These are phyloP conservation scores for Scaptomyza pallida DNA, from an alignment of 1,140 invertebrate genomes.

Conservation along the genomic window DNA sequence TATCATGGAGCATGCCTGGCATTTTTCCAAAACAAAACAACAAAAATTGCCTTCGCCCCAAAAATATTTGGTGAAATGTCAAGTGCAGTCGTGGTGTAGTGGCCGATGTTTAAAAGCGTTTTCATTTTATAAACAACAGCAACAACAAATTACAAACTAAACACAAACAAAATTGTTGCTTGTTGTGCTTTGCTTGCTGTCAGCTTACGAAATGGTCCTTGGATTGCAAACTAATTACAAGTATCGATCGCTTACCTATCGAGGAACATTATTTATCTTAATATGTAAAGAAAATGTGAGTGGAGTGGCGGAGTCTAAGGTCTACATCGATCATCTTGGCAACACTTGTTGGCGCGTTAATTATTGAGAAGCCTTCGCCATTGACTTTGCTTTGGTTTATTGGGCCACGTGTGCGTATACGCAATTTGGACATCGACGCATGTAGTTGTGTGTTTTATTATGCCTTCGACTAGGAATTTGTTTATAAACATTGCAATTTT, in stretches of 20 bases:
- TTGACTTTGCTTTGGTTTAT: slow-evolving; percentile 65
- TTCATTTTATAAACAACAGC: slow-evolving; percentile 36
- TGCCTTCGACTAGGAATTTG: slow-evolving; percentile 69
- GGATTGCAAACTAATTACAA: slow-evolving; percentile 16
- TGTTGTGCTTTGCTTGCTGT: slow-evolving; percentile 22
- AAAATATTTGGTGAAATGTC: slow-evolving; percentile 77
- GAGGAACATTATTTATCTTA: not conserved
- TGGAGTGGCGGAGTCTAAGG: slow-evolving; percentile 9
- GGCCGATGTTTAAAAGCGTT: slow-evolving; percentile 20
- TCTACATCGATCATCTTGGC: slow-evolving; percentile 35
- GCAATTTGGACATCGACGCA: slow-evolving; percentile 47
- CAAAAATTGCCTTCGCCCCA: slow-evolving; percentile 62
- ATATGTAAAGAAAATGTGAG: slow-evolving; percentile 2
- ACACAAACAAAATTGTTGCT: slow-evolving; percentile 19
- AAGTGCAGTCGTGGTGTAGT: slow-evolving; percentile 59
- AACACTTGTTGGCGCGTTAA: slow-evolving; percentile 34
- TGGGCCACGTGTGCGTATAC: slow-evolving; percentile 79
- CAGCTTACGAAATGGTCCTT: slow-evolving; percentile 47
- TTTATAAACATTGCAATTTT: slow-evolving; percentile 83
- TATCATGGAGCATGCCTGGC: slow-evolving; percentile 69
- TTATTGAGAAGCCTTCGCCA: slow-evolving; percentile 62
- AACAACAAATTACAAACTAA: slow-evolving; percentile 24
- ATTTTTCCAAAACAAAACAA: slow-evolving; percentile 79
- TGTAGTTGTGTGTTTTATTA: slow-evolving; percentile 58
- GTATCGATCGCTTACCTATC: slow-evolving; percentile 1